These are phyloP conservation scores for Cyphomyrus discorhynchus DNA, from an alignment of 2,113 vertebrate genomes.

Conservation along the genomic window DNA sequence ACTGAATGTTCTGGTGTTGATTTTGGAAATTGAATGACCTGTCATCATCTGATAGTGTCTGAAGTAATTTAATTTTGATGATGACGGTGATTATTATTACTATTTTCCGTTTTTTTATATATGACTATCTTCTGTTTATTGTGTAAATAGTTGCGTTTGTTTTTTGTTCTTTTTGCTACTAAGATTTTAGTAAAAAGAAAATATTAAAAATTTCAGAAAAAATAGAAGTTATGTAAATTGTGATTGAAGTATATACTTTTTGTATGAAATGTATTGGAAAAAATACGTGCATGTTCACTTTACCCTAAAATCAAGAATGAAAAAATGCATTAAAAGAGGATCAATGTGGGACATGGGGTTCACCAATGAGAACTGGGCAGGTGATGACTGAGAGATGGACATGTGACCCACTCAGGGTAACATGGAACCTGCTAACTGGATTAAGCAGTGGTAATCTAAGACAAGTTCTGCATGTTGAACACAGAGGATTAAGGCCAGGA, in stretches of 20 bases:
- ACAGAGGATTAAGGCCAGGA: slow-evolving; percentile 35
- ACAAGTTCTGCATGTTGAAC: slow-evolving; percentile 34
- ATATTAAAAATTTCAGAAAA: too few relatives aligned
- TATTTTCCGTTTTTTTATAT: too few relatives aligned
- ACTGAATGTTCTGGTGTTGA: neutral
- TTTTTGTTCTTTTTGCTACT: too few relatives aligned
- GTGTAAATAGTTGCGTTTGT: too few relatives aligned
- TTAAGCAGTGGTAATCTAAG: slow-evolving; percentile 37
- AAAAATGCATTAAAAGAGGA: neutral
- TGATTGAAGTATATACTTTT: neutral
- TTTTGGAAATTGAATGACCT: neutral
- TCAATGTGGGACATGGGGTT: neutral
- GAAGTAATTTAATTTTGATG: neutral
- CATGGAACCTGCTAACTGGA: slow-evolving; percentile 31
- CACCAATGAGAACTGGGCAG: neutral
- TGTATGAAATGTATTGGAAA: too few relatives aligned
- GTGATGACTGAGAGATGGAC: neutral
- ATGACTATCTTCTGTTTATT: too few relatives aligned
- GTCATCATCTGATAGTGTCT: neutral
- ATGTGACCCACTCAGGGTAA: neutral
- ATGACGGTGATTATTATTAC: too few relatives aligned
- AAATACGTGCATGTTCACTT: neutral
- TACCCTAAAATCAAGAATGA: neutral
- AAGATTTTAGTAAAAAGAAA: too few relatives aligned
- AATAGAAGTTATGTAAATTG: too few relatives aligned